Conservation (phyloP, 2,113 vertebrate species). For the Trematocara nigrifrons region DNA sequence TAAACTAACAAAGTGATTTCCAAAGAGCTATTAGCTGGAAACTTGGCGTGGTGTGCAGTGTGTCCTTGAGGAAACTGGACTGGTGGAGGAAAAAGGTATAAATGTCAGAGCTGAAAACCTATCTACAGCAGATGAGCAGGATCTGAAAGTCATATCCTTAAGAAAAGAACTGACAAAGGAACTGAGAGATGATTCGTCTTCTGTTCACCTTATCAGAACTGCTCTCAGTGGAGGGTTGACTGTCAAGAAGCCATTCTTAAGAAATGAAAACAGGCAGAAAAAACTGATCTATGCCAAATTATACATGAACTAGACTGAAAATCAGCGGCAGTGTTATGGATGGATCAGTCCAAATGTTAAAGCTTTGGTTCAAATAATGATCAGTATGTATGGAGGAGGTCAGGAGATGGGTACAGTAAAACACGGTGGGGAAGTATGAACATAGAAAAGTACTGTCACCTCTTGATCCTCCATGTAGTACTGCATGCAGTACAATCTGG, state of each 20-base stretch:
- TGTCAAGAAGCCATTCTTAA: not conserved
- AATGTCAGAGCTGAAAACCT: not conserved
- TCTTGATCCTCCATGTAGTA: not conserved
- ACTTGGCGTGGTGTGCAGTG: not conserved
- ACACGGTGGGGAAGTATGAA: not conserved
- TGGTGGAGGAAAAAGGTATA: not conserved
- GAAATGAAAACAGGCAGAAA: not conserved
- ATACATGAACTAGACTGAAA: not conserved
- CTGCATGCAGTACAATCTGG: not conserved
- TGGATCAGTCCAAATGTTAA: not conserved
- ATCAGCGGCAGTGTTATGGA: not conserved
- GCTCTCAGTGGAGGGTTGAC: not conserved
- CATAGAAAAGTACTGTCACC: not conserved
- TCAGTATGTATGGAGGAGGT: not conserved
- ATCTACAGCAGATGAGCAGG: not conserved
- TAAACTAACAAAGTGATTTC: not conserved
- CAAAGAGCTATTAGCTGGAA: not conserved
- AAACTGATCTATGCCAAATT: not conserved
- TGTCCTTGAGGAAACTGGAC: not conserved
- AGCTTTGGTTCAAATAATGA: not conserved
- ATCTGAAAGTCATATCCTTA: not conserved
- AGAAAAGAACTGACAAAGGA: not conserved
- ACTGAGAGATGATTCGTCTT: not conserved
- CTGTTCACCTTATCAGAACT: not conserved
- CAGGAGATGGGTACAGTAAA: not conserved